Evolutionary conservation across 2,113 vertebrate species (phyloP).

Genomic region (Albula glossodonta): DNA sequence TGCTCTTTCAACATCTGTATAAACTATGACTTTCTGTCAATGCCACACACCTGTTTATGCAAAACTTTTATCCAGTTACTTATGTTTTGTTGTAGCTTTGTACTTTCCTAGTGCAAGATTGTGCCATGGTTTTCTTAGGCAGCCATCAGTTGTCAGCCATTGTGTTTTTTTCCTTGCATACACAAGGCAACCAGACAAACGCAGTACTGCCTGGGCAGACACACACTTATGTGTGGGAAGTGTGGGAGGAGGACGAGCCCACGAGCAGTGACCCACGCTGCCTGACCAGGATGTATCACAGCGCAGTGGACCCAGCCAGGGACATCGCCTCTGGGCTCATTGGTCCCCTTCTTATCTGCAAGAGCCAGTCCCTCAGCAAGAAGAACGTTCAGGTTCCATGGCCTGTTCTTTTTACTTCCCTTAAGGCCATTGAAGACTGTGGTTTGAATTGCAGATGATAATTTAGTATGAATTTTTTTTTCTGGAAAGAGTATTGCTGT

Average conservation of each 20-base stretch:
- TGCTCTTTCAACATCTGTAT: too few relatives aligned
- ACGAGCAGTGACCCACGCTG: constrained; percentile 80
- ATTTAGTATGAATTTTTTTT: neutral
- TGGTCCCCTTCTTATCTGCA: constrained; percentile 92
- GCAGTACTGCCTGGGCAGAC: constrained; percentile 83
- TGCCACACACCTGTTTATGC: neutral
- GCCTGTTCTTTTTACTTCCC: neutral
- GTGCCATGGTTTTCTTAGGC: neutral
- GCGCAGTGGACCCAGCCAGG: constrained; percentile 80
- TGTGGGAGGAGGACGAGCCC: constrained; percentile 83
- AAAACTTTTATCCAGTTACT: neutral
- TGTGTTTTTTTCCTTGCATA: neutral
- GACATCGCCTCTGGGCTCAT: constrained; percentile 93
- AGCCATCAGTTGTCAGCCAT: too few relatives aligned
- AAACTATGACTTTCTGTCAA: neutral
- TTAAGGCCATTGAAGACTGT: neutral
- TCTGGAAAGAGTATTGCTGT: neutral
- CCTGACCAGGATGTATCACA: constrained; percentile 90
- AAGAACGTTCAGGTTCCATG: constrained; percentile 84
- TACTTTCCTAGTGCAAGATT: neutral
- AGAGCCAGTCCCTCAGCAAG: constrained; percentile 81
- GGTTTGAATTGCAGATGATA: neutral
- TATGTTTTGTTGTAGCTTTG: neutral
- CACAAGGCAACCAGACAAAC: constrained; percentile 75
- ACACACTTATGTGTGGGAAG: constrained; percentile 82